phyloP scores from a whole-genome alignment of 2,888 invertebrate species.

The Tricholauxania praeusta region DNA sequence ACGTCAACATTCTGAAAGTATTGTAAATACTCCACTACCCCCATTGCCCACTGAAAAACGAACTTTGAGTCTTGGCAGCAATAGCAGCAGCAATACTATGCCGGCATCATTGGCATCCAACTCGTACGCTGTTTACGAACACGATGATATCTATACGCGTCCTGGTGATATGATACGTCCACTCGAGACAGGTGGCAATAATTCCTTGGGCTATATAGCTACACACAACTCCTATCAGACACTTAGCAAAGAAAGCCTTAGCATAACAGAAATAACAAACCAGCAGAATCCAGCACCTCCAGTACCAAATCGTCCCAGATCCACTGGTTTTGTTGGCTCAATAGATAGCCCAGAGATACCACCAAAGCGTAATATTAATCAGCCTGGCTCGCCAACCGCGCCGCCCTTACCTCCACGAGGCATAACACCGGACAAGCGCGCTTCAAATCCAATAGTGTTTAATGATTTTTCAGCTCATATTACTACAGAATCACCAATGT shows the following conservation, averaged over 20 bases:
- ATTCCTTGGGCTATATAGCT: conserved; percentile 35
- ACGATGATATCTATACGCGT: conserved; percentile 81
- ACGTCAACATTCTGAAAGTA: conserved; percentile 81
- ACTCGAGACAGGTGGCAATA: conserved; percentile 53
- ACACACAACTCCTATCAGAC: conserved; percentile 62
- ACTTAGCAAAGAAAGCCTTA: conserved; percentile 61
- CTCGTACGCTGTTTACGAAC: conserved; percentile 68
- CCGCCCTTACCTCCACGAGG: conserved; percentile 86
- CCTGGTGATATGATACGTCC: conserved; percentile 69
- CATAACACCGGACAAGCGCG: conserved; percentile 70
- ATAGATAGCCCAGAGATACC: conserved; percentile 69
- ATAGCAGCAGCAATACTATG: conserved; percentile 37
- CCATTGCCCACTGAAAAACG: conserved; percentile 81
- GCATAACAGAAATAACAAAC: conserved; percentile 41
- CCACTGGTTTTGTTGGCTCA: conserved; percentile 67
- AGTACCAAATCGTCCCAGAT: conserved; percentile 46
- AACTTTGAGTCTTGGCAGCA: conserved; percentile 61
- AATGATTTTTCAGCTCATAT: conserved; percentile 57
- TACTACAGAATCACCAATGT: conserved; percentile 46
- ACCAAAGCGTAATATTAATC: conserved; percentile 68
- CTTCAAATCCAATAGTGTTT: conserved; percentile 66
- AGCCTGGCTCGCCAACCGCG: conserved; percentile 70
- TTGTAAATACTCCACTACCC: conserved; percentile 86
- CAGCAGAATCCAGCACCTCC: conserved; percentile 34
- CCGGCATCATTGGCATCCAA: conserved; percentile 35